Percentiles rank a stretch among this genome's conserved stretches.
phyloP scores from a whole-genome alignment of 1,140 invertebrate species.

The Eubasilissa regina region DNA sequence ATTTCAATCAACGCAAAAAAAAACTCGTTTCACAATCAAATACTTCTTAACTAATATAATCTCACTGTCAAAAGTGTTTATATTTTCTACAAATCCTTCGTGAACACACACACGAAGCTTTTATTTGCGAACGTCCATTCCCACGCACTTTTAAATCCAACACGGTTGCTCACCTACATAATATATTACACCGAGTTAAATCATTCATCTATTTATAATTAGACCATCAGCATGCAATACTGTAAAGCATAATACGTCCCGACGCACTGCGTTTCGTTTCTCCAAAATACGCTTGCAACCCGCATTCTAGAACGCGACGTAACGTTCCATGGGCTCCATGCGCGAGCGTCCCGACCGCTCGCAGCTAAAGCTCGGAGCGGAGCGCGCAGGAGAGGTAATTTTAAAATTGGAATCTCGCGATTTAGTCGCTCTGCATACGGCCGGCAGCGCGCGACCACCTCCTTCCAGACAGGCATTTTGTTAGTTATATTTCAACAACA shows the following conservation, averaged over 20 bases:
- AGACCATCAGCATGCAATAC: conserved; percentile 2
- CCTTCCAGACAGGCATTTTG: too few species aligned
- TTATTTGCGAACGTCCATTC: conserved; percentile 24
- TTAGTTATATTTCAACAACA: too few species aligned
- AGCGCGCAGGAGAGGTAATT: conserved; percentile 15
- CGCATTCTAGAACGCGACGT: conserved; percentile 2
- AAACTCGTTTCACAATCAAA: not conserved
- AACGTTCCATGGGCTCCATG: not conserved
- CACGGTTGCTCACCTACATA: conserved; percentile 6
- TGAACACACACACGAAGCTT: not conserved
- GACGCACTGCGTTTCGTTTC: conserved; percentile 28
- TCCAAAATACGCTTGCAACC: conserved; percentile 16
- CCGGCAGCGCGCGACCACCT: not conserved
- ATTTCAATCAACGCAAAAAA: not conserved
- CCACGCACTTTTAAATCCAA: conserved; percentile 20
- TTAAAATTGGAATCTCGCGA: conserved; percentile 9
- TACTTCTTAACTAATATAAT: too few species aligned
- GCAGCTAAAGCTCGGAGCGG: conserved; percentile 20
- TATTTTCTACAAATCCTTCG: too few species aligned
- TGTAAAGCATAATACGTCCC: too few species aligned
- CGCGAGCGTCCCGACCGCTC: not conserved
- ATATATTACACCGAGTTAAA: too few species aligned
- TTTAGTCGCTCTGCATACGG: conserved; percentile 23
- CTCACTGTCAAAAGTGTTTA: too few species aligned
- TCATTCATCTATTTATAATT: conserved; percentile 39